Evolutionary conservation across 2,797 vertebrate genomes (phyloP), one percentile per base, ranked within the genome.

Genomic region (Oryzias sinensis): DNA sequence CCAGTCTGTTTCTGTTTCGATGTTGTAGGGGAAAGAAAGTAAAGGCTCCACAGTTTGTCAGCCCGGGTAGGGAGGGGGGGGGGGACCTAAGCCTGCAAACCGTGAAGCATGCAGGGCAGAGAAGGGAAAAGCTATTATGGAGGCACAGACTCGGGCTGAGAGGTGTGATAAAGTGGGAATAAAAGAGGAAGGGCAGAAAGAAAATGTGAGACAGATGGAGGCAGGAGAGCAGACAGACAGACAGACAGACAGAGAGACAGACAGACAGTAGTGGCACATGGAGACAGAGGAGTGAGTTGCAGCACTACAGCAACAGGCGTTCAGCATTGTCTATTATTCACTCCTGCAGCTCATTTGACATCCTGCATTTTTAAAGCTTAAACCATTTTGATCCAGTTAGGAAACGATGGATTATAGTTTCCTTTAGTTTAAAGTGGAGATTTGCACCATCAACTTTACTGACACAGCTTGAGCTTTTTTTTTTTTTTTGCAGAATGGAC

Each of bases 271-370:
- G 62, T 81, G 84, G 87, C 79, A 85, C 75, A 82, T 79, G 79
- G 65, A 77, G 82, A 70, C 51, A 53, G 70, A 82, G 47, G 61
- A 70, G 72, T 74, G 68, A 81, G 82, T 62, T 69, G 75, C 60
- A 72, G 74, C 70, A 61, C 62, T 49, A 78, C 76, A 84, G 85
- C 87, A 87, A 84, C 89, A 88, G 83, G 87, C 87, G 62, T 77
- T 85, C 57, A 70, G 71, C 77, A 63, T 81, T 84, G 84, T 85
- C 79, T 72, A 77, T 83, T 74, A 75, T 83, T 79, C 78, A 45
- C 55, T 57, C 58, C 64, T 57, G 59, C 70, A 59, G 53, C 60
- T 65, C 58, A 80, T 86, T 65, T 40, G 65, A 43, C 15, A 6
- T 49, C 65, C 43, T 37, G 13, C 66, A 59, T 77, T 82, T 83